Evolutionary conservation across 2,113 vertebrate species (phyloP).

Genomic region (Myocastor coypus): DNA sequence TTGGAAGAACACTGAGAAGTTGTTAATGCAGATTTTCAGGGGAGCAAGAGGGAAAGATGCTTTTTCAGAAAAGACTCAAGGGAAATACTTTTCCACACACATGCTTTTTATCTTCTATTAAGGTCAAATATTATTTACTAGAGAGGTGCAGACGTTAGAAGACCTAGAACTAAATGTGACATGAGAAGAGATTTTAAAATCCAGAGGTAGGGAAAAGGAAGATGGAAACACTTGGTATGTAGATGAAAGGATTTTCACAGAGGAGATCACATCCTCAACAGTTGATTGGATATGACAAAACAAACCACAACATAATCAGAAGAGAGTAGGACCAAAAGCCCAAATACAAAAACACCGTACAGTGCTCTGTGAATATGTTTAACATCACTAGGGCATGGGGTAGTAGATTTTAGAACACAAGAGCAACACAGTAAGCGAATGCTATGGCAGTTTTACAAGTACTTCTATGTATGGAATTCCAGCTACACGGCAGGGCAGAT

Average conservation of each 20-base stretch:
- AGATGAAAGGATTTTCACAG: background rate
- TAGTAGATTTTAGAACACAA: background rate
- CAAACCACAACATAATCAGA: background rate
- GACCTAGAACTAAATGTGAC: background rate
- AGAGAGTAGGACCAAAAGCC: background rate
- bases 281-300: background rate
- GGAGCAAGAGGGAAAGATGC: background rate
- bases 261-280: background rate
- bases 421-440: accelerated
- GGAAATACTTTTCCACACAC: background rate
- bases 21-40: background rate
- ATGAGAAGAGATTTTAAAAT: background rate
- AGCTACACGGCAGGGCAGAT: background rate
- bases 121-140: background rate
- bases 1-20: background rate
- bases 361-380: background rate
- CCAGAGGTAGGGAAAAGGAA: background rate
- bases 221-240: background rate
- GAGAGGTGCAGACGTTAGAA: background rate
- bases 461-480: background rate
- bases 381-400: background rate
- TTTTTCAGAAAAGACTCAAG: background rate
- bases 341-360: background rate
- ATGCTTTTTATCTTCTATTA: background rate
- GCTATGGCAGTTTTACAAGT: background rate